Percentiles rank a stretch among this genome's conserved stretches.
These are phyloP conservation scores for Portunus trituberculatus DNA, from an alignment of 1,140 invertebrate species.

Conservation along the genomic window DNA sequence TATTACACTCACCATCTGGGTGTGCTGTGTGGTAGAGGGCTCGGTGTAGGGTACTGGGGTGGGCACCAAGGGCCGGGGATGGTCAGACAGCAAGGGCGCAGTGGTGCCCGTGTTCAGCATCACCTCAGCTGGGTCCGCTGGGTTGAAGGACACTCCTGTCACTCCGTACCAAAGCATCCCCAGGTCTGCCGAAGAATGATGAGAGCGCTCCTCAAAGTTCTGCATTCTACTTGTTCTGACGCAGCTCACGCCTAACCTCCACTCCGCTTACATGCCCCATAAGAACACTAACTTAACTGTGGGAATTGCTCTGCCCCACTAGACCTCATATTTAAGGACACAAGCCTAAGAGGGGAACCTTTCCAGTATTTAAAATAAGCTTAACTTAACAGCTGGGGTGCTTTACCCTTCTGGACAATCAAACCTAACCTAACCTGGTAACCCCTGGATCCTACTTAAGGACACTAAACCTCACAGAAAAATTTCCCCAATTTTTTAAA, in stretches of 20 bases:
- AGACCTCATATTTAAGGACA: not conserved
- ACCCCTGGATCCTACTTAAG: not conserved
- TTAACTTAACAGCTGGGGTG: not conserved
- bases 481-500: not conserved
- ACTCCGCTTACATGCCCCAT: too few species aligned
- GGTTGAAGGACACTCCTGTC: conserved; percentile 84
- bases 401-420: not conserved
- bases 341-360: not conserved
- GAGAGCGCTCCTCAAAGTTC: too few species aligned
- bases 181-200: conserved; percentile 82
- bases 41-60: conserved; percentile 69
- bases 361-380: not conserved
- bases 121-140: conserved; percentile 83
- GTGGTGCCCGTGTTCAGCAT: conserved; percentile 83
- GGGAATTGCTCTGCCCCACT: too few species aligned
- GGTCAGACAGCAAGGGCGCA: conserved; percentile 83
- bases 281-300: too few species aligned
- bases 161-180: conserved; percentile 86
- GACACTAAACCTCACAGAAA: not conserved
- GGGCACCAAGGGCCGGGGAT: conserved; percentile 83
- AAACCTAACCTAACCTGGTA: not conserved
- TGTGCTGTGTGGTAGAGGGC: conserved; percentile 79
- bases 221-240: too few species aligned
- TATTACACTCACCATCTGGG: conserved; percentile 80
- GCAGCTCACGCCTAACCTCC: too few species aligned